Base-by-base conservation (phyloP, 2,797 vertebrate genomes). In the Fistularia commersonii region DNA sequence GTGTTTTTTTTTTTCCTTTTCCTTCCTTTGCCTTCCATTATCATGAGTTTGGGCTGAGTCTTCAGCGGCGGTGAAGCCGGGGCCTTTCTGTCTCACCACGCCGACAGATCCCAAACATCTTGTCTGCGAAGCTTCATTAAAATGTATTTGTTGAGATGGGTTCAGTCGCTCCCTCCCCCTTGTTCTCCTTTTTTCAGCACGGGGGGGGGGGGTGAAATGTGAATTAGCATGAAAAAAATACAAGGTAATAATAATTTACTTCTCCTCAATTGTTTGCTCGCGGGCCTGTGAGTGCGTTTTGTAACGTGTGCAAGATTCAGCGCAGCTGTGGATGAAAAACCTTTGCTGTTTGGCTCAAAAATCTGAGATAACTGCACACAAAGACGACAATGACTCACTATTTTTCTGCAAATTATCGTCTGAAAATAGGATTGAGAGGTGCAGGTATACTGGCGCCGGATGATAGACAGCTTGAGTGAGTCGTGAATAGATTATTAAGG, bases 91-190 rank as follows among this genome's bases (percentile, higher is more conserved):
- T 49, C 48, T 49, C 68, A 41, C 7, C 36, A 33, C n/a, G 2
- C 61, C 8, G 57, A 54, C 8, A 37, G 58, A 59, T 64, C 72
- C 65, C 66, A 59, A 73, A 53, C 62, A 35, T 76, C 78, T 74
- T 8, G 69, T 52, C 66, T 60, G 67, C 6, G 41, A 57, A 72
- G 76, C 72, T 77, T 84, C 72, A 85, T 81, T 81, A 73, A 61
- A 74, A 82, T 83, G 79, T 68, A 79, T 84, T 76, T 66, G 73
- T 68, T 77, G 82, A 73, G 79, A 82, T 51, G 57, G 61, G 45
- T 75, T 77, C 42, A 68, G 23, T 41, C 66, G 58, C 59, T 57
- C 69, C 63, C 41, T 53, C 38, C 11, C 39, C 38, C 48, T 41
- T 57, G 41, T 51, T 40, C 45, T 52, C 14, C 45, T 52, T 56